Evolutionary conservation across 2,113 vertebrate species (phyloP).

Genomic region (Hippocampus abdominalis): DNA sequence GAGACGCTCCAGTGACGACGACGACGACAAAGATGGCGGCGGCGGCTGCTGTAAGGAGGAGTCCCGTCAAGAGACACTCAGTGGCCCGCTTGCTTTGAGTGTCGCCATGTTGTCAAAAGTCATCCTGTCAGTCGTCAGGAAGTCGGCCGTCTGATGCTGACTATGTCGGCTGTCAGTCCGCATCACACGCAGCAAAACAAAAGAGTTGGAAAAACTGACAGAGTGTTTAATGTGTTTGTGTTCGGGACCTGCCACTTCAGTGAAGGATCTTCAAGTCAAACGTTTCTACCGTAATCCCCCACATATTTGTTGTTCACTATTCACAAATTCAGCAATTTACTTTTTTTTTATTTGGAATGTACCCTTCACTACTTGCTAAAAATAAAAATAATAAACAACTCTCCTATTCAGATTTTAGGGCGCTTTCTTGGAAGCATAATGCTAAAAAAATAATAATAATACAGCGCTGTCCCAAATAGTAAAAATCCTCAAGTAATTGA

Average conservation of each 20-base stretch:
- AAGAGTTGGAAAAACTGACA: not conserved
- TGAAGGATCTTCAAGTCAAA: not conserved
- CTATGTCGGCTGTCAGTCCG: slow-evolving; percentile 9
- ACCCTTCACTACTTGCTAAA: too few species aligned
- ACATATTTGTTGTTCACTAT: not conserved
- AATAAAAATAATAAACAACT: too few species aligned
- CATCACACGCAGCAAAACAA: slow-evolving; percentile 12
- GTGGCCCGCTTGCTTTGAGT: not conserved
- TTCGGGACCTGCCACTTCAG: not conserved
- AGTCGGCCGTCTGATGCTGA: slow-evolving; percentile 15
- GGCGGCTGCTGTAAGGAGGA: too few species aligned
- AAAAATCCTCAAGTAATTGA: too few species aligned
- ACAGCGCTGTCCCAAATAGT: too few species aligned
- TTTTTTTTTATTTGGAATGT: too few species aligned
- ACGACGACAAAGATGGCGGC: not conserved
- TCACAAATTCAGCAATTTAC: too few species aligned
- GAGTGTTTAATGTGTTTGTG: not conserved
- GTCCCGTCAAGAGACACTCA: slow-evolving; percentile 3
- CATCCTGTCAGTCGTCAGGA: slow-evolving; percentile 1
- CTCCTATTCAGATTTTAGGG: too few species aligned
- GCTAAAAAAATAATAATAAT: too few species aligned
- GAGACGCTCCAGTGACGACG: not conserved
- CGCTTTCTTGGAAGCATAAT: too few species aligned
- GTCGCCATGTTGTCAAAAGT: slow-evolving; percentile 14
- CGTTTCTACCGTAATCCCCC: not conserved